Evolutionary conservation across 2,888 invertebrate genomes (phyloP), one percentile per base, ranked within the genome.

Genomic region (Drosophila vallismaia): DNA sequence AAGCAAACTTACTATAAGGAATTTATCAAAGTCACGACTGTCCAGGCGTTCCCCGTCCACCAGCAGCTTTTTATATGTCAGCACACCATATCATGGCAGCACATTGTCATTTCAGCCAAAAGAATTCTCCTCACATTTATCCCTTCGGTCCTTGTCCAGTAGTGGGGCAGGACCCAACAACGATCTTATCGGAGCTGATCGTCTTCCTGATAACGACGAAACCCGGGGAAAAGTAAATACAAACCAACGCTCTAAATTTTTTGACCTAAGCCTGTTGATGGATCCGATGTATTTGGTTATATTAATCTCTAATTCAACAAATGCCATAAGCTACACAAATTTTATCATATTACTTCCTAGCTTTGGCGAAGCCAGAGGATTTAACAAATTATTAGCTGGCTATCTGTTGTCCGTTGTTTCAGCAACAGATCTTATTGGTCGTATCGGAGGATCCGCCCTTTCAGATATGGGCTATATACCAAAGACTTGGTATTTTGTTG

Each of bases 251-350:
- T 76, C 83, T 42, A 95, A 94, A 89, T 95, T 96, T 82, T 96
- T 97, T 82, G 96, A 97, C 86, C 84, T 95, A 0, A 93, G 94
- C 24, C 90, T 97, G 0, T 89, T 97, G 0, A 95, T 93, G 89
- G 96, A 97, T 88, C 96, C 96, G 0, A 93, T 96, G 51, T 97
- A 96, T 86, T 92, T 97, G 58, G 94, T 97, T 0, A 96, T 97
- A 66, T 90, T 97, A 19, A 94, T 97, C 84, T 97, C 96, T 0
- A 97, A 96, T 84, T 96, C 96, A 46, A 96, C 97, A 0, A 96
- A 95, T 72, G 97, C 97, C 0, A 96, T 97, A 52, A 96, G 96
- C 67, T 97, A 96, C 82, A 97, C 97, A 0, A 97, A 97, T 88
- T 96, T 97, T 77, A 95, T 96, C 1, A 96, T 97, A 52, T 89